phyloP scores from a whole-genome alignment of 2,888 invertebrate genomes.

The Eurytoma adleriae region DNA sequence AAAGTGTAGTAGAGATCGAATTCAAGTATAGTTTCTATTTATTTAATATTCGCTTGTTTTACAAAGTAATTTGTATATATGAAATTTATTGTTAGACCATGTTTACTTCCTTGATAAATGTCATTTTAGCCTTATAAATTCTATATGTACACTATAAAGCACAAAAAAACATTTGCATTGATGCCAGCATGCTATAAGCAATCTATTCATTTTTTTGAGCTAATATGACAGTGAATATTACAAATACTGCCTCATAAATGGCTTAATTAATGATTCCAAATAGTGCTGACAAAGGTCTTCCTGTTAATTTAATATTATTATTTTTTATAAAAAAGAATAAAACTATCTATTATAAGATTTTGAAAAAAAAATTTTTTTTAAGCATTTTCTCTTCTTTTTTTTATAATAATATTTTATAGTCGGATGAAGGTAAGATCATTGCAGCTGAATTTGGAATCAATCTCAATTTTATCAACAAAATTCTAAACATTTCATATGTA shows the following conservation, averaged over 20 bases:
- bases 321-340: neutral
- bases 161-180: conserved; percentile 50
- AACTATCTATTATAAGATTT: too few relatives aligned
- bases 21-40: conserved; percentile 49
- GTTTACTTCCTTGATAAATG: conserved; percentile 30
- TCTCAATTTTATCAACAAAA: conserved; percentile 12
- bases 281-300: conserved; percentile 1
- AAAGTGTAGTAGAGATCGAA: conserved; percentile 45
- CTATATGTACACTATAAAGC: conserved; percentile 57
- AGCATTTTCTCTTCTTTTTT: neutral
- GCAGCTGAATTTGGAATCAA: conserved; percentile 23
- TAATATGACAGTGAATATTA: conserved; percentile 30
- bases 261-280: conserved; percentile 20
- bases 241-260: conserved; percentile 19
- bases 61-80: conserved; percentile 40
- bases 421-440: neutral
- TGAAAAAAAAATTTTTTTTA: neutral
- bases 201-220: conserved; percentile 32
- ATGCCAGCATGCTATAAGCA: conserved; percentile 43
- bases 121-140: conserved; percentile 35
- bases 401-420: neutral
- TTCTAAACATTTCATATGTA: conserved; percentile 16
- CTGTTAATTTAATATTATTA: neutral
- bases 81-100: conserved; percentile 43
- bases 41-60: conserved; percentile 26